Percentiles rank a stretch among this genome's conserved stretches.
Conservation (phyloP, 2,888 invertebrate species). For the Lithophane leautieri region DNA sequence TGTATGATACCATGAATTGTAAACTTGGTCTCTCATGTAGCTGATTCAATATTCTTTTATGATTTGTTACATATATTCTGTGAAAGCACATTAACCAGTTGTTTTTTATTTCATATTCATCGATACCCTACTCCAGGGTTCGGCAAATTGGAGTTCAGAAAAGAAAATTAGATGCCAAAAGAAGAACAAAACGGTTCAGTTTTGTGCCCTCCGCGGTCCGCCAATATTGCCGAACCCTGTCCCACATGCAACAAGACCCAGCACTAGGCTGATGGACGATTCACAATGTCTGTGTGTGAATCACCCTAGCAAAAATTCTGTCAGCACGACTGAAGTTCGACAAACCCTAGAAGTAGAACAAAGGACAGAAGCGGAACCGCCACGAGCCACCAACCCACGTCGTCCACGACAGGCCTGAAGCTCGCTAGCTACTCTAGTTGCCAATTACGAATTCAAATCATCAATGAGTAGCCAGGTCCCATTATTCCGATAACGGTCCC, state of each 20-base stretch:
- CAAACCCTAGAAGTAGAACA: no score
- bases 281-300: not conserved
- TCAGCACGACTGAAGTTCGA: no score
- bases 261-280: not conserved
- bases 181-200: not conserved
- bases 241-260: not conserved
- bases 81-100: conserved; percentile 80
- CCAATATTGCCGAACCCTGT: not conserved
- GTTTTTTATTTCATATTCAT: conserved; percentile 75
- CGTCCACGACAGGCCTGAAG: no score
- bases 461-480: no score
- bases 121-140: not conserved
- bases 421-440: no score
- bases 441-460: no score
- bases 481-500: no score
- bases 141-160: not conserved
- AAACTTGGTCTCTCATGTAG: conserved; percentile 86
- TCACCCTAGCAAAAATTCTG: no score
- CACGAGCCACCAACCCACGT: no score
- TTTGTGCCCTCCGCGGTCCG: not conserved
- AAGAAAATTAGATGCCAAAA: not conserved
- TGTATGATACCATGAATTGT: conserved; percentile 85
- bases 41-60: conserved; percentile 83
- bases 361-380: no score
- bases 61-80: conserved; percentile 88